phyloP scores from a whole-genome alignment of 2,113 vertebrate genomes.

The Blennius ocellaris region DNA sequence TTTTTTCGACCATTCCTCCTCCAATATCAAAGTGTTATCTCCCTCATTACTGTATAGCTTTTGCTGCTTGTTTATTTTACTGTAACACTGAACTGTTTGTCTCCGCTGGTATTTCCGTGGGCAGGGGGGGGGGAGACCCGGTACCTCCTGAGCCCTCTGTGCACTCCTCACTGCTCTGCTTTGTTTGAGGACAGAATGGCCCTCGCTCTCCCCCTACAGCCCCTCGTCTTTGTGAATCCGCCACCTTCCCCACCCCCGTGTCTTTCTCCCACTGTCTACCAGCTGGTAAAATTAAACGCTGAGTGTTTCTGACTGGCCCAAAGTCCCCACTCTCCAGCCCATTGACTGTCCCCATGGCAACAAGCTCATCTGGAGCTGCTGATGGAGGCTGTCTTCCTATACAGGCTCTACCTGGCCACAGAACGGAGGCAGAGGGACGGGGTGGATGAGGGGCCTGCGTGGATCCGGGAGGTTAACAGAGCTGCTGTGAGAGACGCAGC shows the following conservation, averaged over 20 bases:
- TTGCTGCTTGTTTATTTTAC: slow-evolving; percentile 1
- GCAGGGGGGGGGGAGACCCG: slow-evolving; percentile 28
- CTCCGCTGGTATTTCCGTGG: slow-evolving; percentile 12
- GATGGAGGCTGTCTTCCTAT: slow-evolving; percentile 72
- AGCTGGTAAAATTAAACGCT: slow-evolving; percentile 78
- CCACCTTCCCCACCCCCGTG: slow-evolving; percentile 22
- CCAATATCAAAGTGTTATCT: neutral
- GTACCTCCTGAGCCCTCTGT: slow-evolving; percentile 25
- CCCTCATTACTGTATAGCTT: slow-evolving; percentile 1
- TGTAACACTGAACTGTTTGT: neutral
- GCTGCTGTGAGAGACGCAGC: slow-evolving; percentile 39
- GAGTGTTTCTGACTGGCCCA: slow-evolving; percentile 80
- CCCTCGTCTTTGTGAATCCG: slow-evolving; percentile 53
- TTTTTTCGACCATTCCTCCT: slow-evolving; percentile 17
- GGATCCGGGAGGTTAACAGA: slow-evolving; percentile 53
- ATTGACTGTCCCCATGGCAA: slow-evolving; percentile 86
- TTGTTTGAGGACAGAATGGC: slow-evolving; percentile 59
- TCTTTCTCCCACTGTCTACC: slow-evolving; percentile 67
- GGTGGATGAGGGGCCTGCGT: neutral
- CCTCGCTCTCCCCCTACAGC: slow-evolving; percentile 29
- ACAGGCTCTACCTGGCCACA: slow-evolving; percentile 65
- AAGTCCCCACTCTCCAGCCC: slow-evolving; percentile 78
- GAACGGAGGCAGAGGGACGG: slow-evolving; percentile 18
- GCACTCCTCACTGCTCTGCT: slow-evolving; percentile 36
- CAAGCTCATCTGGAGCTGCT: slow-evolving; percentile 79